phyloP scores from a whole-genome alignment of 2,888 invertebrate genomes.

The Drosophila prolongata region DNA sequence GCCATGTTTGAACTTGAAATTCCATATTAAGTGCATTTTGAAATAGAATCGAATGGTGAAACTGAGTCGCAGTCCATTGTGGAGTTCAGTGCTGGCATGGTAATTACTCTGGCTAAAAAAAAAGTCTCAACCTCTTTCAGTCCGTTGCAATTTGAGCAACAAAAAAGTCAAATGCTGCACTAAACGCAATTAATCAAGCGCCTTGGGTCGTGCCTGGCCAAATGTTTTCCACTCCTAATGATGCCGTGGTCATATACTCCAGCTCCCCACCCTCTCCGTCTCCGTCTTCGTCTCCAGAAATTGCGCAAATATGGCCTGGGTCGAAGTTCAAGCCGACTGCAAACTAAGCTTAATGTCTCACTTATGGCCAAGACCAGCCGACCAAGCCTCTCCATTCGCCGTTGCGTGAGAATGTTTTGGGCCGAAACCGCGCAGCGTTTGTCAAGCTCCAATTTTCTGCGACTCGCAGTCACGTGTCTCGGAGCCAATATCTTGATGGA shows the following conservation, averaged over 20 bases:
- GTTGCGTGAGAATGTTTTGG: slow-evolving; percentile 41
- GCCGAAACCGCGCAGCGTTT: slow-evolving; percentile 16
- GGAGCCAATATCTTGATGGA: slow-evolving; percentile 68
- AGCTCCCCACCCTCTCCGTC: background rate
- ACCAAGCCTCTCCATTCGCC: slow-evolving; percentile 29
- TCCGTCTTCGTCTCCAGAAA: slow-evolving; percentile 21
- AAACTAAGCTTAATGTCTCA: slow-evolving; percentile 75
- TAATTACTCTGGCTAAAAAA: slow-evolving; percentile 59
- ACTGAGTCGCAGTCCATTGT: slow-evolving; percentile 17
- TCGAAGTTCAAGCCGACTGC: slow-evolving; percentile 71
- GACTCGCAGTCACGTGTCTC: slow-evolving; percentile 36
- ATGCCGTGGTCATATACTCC: slow-evolving; percentile 59
- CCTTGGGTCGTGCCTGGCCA: slow-evolving; percentile 76
- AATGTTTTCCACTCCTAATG: slow-evolving; percentile 75
- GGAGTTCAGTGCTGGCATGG: slow-evolving; percentile 60
- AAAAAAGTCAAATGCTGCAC: slow-evolving; percentile 79
- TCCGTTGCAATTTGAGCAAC: slow-evolving; percentile 69
- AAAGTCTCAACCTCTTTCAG: slow-evolving; percentile 19
- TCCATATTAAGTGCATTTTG: slow-evolving; percentile 78
- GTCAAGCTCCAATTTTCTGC: slow-evolving; percentile 42
- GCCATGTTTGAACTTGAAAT: slow-evolving; percentile 69
- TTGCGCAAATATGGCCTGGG: slow-evolving; percentile 74
- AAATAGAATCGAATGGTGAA: slow-evolving; percentile 55
- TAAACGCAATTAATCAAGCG: slow-evolving; percentile 72
- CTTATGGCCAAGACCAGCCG: slow-evolving; percentile 68